Evolutionary conservation across 2,113 vertebrate genomes (phyloP), one percentile per base, ranked within the genome.

Genomic region (Odocoileus virginianus): DNA sequence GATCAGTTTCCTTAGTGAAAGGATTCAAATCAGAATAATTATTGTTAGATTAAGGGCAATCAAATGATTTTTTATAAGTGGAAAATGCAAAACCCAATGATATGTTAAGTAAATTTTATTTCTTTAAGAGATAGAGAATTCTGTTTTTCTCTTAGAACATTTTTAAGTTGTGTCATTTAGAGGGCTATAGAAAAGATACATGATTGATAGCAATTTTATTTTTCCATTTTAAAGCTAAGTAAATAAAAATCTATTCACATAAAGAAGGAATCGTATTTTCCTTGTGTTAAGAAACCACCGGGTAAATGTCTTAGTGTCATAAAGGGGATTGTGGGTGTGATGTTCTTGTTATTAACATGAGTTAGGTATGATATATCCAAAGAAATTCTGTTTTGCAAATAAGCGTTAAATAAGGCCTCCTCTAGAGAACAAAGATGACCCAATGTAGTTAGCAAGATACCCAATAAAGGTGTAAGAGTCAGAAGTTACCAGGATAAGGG

Each of bases 381-480:
- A 81, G 87, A 98, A 98, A 50, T 30, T 60, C 88, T 95, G 43
- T 85, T 93, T 98, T 60, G 30, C 74, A 97, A 98, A 96, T 83
- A 74, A 91, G 57, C 91, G 86, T 97, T 98, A 98, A 96, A 97
- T 85, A 97, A 96, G 30, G 60, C 92, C 84, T 11, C 6, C 40
- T 96, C 82, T 94, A 93, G 88, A 94, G 89, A 95, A 96, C n/a
- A 96, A 98, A 83, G 55, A 96, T 36, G 54, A 97, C 87, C 96
- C 47, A 86, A 89, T 93, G 52, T 94, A 84, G 79, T 88, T 95
- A 97, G 87, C 76, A 96, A 97, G 52, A 89, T 23, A 97, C 94
- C 90, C 95, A 95, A 91, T 93, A 97, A 96, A 93, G 57, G 19
- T 86, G 2, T 11, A 89, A 94, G 45, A 96, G 84, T 93, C 90